Percentiles rank a stretch among this genome's conserved stretches.
These are phyloP conservation scores for Cladopsammia gracilis DNA, from an alignment of 64 coral and sea anemone species.

Conservation along the genomic window DNA sequence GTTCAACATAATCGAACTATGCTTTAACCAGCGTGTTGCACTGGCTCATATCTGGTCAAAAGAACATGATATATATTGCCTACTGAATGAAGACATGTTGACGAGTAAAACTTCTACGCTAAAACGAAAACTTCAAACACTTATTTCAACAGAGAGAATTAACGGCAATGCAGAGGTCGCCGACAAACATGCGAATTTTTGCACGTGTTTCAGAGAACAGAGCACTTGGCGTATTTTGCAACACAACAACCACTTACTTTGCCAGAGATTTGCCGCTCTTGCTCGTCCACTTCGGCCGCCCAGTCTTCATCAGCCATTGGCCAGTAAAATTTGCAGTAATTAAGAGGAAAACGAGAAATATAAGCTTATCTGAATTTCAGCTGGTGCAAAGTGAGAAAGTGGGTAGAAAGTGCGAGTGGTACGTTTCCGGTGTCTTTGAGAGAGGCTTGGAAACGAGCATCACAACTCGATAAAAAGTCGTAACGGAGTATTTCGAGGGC, in stretches of 20 bases:
- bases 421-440: not conserved
- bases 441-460: not conserved
- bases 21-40: too few species aligned
- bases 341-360: not conserved
- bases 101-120: too few species aligned
- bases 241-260: slow-evolving; percentile 23
- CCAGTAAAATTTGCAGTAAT: not conserved
- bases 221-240: not conserved
- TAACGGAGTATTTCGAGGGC: not conserved
- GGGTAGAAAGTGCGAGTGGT: not conserved
- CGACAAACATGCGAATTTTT: not conserved
- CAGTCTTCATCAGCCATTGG: slow-evolving; percentile 78
- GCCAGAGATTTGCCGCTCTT: slow-evolving; percentile 50
- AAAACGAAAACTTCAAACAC: too few species aligned
- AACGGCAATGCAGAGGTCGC: not conserved
- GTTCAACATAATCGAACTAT: too few species aligned
- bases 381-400: too few species aligned
- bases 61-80: too few species aligned
- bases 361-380: not conserved
- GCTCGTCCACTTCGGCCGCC: slow-evolving; percentile 77
- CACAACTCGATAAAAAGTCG: not conserved
- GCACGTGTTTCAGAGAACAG: not conserved
- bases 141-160: not conserved
- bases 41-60: too few species aligned
- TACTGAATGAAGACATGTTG: too few species aligned